Evolutionary conservation across 2,797 vertebrate genomes (phyloP), one percentile per base, ranked within the genome.

Genomic region (Pantherophis alleghaniensis): DNA sequence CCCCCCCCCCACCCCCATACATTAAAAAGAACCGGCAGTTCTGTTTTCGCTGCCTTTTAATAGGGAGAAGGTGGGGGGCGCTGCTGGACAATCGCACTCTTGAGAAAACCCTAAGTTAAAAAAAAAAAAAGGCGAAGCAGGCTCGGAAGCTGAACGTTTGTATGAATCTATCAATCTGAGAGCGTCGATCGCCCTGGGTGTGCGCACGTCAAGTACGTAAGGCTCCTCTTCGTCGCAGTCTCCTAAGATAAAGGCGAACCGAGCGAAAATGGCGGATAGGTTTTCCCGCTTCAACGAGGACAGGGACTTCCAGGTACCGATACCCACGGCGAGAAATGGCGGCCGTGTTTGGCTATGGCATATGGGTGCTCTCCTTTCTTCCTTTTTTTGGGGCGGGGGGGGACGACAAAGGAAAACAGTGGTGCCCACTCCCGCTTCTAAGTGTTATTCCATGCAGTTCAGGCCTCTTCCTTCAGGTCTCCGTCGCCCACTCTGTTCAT

Each of bases 201-300:
- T 66, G 86, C 86, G 90, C 90, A 91, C 92, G 66, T 60, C 55
- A 4, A 4, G 18, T 6, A 59, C 92, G 89, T 24, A 57, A 47
- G 32, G 53, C 79, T 66, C 66, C 47, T 26, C 86, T 37, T 91
- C 92, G 56, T 88, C 86, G 63, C 92, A 83, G 90, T 91, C 92
- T 93, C 90, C 86, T 90, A 79, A 86, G 61, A 83, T 63, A 91
- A 89, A 59, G 93, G 92, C 91, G 93, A 93, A 51, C 95, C 94
- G 97, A 98, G 95, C 96, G 98, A 99, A 99, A 98, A 99, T 99
- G 99, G 99, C 99, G 98, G 99, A 99, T 98, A 99, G 98, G 97
- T 99, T 99, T 97, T 99, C 99, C 97, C 98, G 99, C 96, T 99
- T 99, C 98, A 99, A 99, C 98, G 99, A 99, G 98, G 99, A 99